Percentiles rank a stretch among this genome's conserved stretches.
Evolutionary conservation across 2,113 vertebrate species (phyloP).

Genomic region (Andinoacara biseriatus): DNA sequence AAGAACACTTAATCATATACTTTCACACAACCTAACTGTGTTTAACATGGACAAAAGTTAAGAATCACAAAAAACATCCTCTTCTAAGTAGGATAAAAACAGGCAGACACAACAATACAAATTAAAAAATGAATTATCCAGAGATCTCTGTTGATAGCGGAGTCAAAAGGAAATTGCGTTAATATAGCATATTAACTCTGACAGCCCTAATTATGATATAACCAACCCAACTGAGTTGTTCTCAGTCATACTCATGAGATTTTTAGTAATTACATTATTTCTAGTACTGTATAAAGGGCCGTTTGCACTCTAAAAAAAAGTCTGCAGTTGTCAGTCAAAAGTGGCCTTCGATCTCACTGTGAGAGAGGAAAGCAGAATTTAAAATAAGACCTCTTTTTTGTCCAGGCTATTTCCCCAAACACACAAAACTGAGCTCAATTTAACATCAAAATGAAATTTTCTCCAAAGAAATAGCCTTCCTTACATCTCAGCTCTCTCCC

Average conservation of each 20-base stretch:
- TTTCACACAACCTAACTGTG: too few species aligned
- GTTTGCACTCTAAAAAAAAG: not conserved
- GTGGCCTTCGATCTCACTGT: not conserved
- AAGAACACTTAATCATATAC: too few species aligned
- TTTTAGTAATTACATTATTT: not conserved
- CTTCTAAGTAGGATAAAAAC: too few species aligned
- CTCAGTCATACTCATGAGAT: not conserved
- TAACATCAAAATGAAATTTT: conserved; percentile 1
- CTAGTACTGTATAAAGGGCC: not conserved
- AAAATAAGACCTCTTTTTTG: conserved; percentile 1
- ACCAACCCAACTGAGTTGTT: not conserved
- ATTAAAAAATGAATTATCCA: too few species aligned
- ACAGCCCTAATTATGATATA: too few species aligned
- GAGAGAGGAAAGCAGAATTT: not conserved
- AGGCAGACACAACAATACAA: too few species aligned
- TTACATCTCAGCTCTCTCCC: not conserved
- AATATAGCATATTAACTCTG: too few species aligned
- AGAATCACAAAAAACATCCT: too few species aligned
- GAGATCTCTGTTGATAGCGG: too few species aligned
- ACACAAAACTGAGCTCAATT: conserved; percentile 1
- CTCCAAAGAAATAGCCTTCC: not conserved
- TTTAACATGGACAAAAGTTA: too few species aligned
- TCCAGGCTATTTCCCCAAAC: not conserved
- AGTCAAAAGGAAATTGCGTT: too few species aligned
- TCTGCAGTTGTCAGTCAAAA: too few species aligned